Base-by-base conservation (phyloP, 2,797 vertebrate genomes). In the Danio choprae region DNA sequence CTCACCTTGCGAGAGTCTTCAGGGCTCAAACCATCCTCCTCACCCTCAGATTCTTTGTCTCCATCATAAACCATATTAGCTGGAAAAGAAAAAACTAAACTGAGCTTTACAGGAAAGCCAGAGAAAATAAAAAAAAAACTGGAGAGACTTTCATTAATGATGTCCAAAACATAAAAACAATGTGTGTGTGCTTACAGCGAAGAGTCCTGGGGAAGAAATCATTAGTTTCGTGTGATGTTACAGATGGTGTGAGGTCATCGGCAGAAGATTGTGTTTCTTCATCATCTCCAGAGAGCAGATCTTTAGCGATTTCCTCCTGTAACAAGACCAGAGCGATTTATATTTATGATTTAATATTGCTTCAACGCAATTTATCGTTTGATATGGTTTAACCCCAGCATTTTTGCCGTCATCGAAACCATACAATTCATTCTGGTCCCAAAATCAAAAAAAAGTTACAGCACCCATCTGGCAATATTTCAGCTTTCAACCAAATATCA, bases 241-340 rank as follows among this genome's bases (percentile, higher is more conserved):
- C 95, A 0, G 95, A 95, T 1, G 95, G 95, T 13, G 93, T 96
- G 86, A 96, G 91, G 79, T 96, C 95, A 87, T 96, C 95, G 36
- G 95, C 95, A 68, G 95, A 96, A 70, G 95, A 96, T 82, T 95
- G 95, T 1, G 95, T 95, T 90, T 96, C 95, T 82, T 95, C 95
- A 68, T 89, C 88, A 81, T 95, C 95, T 55, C 95, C 95, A 0
- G 95, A 95, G 82, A 96, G 86, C 18, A 95, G 90, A 84, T 96
- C 95, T 92, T 96, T 96, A 51, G 95, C 95, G 50, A 96, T 95
- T 85, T 96, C 95, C 80, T 95, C 95, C 95, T 96, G 67, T 48
- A 36, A 46, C 20, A 2, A 59, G 41, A 73, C 15, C 29, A 58
- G 9, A 29, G 0, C 5, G 6, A 4, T 41, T 43, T 43, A 44